Conservation (phyloP, 2,888 invertebrate species). For the Teleiodes luculella region DNA sequence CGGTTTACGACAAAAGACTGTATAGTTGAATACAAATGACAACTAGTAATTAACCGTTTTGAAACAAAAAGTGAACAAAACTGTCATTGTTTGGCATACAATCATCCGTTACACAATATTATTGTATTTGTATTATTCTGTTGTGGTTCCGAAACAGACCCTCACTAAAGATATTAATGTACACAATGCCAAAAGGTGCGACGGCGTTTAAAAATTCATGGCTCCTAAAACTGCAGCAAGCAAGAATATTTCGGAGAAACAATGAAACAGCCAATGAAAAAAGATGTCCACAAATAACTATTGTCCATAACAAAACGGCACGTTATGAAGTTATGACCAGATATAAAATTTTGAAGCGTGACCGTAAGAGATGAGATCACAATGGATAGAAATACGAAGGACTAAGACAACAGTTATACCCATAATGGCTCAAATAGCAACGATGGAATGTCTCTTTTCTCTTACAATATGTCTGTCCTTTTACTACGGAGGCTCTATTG, state of each 20-base stretch:
- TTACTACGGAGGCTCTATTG: constrained; percentile 28
- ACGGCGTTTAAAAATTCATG: constrained; percentile 10
- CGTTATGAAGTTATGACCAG: constrained; percentile 42
- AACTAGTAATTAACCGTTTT: constrained; percentile 36
- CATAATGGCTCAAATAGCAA: constrained; percentile 51
- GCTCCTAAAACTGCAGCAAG: constrained; percentile 3
- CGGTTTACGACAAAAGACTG: constrained; percentile 33
- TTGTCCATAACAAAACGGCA: constrained; percentile 41
- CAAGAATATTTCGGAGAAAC: constrained; percentile 28
- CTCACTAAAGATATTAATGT: constrained; percentile 1
- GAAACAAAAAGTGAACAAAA: constrained; percentile 25
- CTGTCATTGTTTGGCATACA: constrained; percentile 28
- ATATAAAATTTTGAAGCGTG: constrained; percentile 32
- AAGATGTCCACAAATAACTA: constrained; percentile 49
- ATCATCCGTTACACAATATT: constrained; percentile 39
- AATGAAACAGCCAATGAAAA: constrained; percentile 36
- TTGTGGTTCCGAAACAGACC: constrained; percentile 57
- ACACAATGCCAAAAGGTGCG: neutral
- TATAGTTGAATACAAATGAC: constrained; percentile 40
- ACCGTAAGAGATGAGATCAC: constrained; percentile 40
- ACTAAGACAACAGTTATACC: constrained; percentile 37
- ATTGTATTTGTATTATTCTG: constrained; percentile 28
- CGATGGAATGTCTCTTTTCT: constrained; percentile 61
- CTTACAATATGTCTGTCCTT: constrained; percentile 51
- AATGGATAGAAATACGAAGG: constrained; percentile 39